Conservation (phyloP, 2,113 vertebrate species). For the zebrafish (Danio rerio) region GRCz12tu NC_133189.1:54850501-54851000, state of each 20-base stretch:
- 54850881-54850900: conserved; percentile 55
- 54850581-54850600: background rate
- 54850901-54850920: conserved; percentile 47
- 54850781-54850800: conserved; percentile 43
- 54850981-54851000: conserved; percentile 55
- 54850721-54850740: conserved; percentile 7
- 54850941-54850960: conserved; percentile 69
- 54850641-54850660: conserved; percentile 21
- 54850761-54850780: conserved; percentile 21
- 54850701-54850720: conserved; percentile 17
- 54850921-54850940: conserved; percentile 61
- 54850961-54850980: conserved; percentile 60
- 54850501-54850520: no score
- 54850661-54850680: conserved; percentile 13
- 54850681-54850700: background rate
- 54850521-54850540: no score
- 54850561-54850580: background rate
- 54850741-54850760: conserved; percentile 39
- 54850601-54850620: background rate
- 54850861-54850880: conserved; percentile 64
- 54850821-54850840: conserved; percentile 48
- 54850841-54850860: conserved; percentile 54
- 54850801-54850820: conserved; percentile 22
- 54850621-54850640: background rate
- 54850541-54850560: background rate